phyloP scores from a whole-genome alignment of 2,113 vertebrate genomes.

The Tylochromis polylepis region DNA sequence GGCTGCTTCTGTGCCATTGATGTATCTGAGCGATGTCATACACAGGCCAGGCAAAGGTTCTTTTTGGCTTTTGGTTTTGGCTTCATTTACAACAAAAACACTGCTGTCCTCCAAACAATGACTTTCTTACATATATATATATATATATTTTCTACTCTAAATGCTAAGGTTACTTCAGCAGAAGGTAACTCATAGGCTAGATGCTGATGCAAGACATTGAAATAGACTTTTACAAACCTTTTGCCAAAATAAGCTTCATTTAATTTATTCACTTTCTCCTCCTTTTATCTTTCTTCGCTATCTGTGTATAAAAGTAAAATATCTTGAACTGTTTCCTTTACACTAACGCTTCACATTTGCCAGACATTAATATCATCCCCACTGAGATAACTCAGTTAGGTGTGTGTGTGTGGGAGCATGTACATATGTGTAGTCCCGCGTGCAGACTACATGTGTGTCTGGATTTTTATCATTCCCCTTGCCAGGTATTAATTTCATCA shows the following conservation, averaged over 20 bases:
- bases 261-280: background rate
- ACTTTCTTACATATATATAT: too few relatives aligned
- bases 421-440: background rate
- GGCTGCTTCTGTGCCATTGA: background rate
- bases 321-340: conserved; percentile 35
- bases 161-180: conserved; percentile 8
- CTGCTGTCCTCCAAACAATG: background rate
- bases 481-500: conserved; percentile 62
- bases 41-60: background rate
- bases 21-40: background rate
- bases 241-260: conserved; percentile 11
- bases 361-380: conserved; percentile 25
- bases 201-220: conserved; percentile 65
- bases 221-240: conserved; percentile 59
- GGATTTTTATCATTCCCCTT: conserved; percentile 17
- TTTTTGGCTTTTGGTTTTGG: conserved; percentile 6
- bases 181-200: conserved; percentile 18
- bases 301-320: background rate
- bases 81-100: conserved; percentile 1
- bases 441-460: background rate
- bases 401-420: background rate
- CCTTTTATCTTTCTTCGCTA: background rate
- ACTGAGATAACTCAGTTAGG: background rate
- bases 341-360: conserved; percentile 18
- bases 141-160: background rate